A percentile compares a stretch with the other conserved stretches of the same genome.
Conservation (phyloP, 2,797 vertebrate genomes). For the Argentina silus region DNA sequence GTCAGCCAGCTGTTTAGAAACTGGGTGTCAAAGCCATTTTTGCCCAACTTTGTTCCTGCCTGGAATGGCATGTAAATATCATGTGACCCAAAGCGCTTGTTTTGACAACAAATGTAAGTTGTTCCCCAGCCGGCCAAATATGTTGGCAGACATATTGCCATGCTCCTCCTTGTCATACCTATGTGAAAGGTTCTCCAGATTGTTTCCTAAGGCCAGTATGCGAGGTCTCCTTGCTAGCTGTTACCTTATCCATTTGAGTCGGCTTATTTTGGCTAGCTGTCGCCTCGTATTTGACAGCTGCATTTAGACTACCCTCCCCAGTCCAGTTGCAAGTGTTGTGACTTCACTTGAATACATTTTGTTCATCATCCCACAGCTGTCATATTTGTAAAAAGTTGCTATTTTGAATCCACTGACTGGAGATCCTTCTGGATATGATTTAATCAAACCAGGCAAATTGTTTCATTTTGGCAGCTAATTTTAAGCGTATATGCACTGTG, state of each 20-base stretch:
- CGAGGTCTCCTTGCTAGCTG: too few relatives aligned
- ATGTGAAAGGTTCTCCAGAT: too few relatives aligned
- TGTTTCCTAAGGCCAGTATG: too few relatives aligned
- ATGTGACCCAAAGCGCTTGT: background rate
- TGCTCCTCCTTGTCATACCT: too few relatives aligned
- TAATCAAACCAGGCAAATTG: background rate
- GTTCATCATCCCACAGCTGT: background rate
- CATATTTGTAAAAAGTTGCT: background rate
- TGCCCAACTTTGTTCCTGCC: background rate
- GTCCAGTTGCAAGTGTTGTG: too few relatives aligned
- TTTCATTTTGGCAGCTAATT: background rate
- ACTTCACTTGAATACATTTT: background rate
- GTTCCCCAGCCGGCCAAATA: background rate
- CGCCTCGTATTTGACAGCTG: background rate
- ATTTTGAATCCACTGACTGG: background rate
- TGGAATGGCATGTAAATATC: background rate
- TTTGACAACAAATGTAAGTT: background rate
- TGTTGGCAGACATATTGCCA: background rate
- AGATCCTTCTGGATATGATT: background rate
- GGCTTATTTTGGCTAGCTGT: too few relatives aligned
- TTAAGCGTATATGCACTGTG: background rate
- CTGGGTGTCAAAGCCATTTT: too few relatives aligned
- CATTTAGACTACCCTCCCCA: background rate
- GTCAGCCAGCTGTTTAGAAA: too few relatives aligned
- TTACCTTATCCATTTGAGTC: too few relatives aligned